Percentiles rank a stretch among this genome's conserved stretches.
phyloP scores from a whole-genome alignment of 2,888 invertebrate species.

The Saturnia japonica region DNA sequence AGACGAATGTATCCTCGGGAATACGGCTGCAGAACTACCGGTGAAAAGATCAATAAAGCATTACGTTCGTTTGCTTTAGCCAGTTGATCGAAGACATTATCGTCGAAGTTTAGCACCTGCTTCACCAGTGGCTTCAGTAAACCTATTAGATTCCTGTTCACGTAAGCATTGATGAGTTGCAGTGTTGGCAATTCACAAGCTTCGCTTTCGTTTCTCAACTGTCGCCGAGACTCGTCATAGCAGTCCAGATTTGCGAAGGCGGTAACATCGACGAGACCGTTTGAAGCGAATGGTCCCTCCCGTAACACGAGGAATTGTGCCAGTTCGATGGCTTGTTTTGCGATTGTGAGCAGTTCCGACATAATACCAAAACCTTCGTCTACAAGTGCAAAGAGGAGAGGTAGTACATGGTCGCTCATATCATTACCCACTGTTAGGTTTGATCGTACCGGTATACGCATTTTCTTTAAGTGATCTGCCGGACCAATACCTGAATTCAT shows the following conservation, averaged over 20 bases:
- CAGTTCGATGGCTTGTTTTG: slow-evolving; percentile 24
- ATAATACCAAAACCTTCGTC: slow-evolving; percentile 30
- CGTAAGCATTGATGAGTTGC: slow-evolving; percentile 51
- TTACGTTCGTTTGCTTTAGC: slow-evolving; percentile 37
- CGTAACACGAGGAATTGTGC: slow-evolving; percentile 34
- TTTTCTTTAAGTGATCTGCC: slow-evolving; percentile 42
- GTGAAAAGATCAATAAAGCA: slow-evolving; percentile 44
- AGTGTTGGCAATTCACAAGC: slow-evolving; percentile 53
- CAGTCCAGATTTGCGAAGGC: slow-evolving; percentile 54
- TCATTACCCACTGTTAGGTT: slow-evolving; percentile 57
- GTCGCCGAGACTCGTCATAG: slow-evolving; percentile 42
- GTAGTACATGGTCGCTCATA: slow-evolving; percentile 55
- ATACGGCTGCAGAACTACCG: slow-evolving; percentile 47
- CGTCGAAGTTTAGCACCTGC: slow-evolving; percentile 32
- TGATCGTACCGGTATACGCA: slow-evolving; percentile 44
- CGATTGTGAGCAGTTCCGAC: slow-evolving; percentile 25
- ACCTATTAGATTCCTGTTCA: slow-evolving; percentile 38
- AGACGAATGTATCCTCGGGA: slow-evolving; percentile 55
- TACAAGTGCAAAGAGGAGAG: slow-evolving; percentile 44
- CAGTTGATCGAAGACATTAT: slow-evolving; percentile 43
- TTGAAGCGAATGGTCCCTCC: slow-evolving; percentile 51
- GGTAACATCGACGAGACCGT: slow-evolving; percentile 52
- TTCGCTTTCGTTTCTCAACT: slow-evolving; percentile 36
- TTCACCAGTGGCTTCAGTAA: slow-evolving; percentile 32
- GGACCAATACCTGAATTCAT: slow-evolving; percentile 64